phyloP scores from a whole-genome alignment of 2,797 vertebrate genomes.

The Sciurus carolinensis region DNA sequence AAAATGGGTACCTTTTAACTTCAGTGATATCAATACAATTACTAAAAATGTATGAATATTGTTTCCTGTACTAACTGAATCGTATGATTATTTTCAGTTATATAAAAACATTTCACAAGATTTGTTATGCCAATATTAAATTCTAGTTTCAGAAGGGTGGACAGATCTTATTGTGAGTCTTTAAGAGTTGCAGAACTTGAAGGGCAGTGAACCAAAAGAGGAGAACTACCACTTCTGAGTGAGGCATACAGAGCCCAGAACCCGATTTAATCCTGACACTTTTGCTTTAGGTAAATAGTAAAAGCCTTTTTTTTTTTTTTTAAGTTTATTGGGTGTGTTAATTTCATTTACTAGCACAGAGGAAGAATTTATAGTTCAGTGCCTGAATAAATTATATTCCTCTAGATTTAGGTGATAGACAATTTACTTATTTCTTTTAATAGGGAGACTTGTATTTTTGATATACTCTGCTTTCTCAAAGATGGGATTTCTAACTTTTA shows the following conservation, averaged over 20 bases:
- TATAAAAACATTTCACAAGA: constrained; percentile 40
- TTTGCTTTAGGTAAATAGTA: neutral
- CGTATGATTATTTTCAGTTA: constrained; percentile 46
- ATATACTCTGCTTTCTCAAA: constrained; percentile 27
- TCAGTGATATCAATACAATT: neutral
- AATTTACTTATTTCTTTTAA: neutral
- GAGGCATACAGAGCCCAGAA: neutral
- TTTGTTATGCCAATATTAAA: neutral
- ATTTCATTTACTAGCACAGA: neutral
- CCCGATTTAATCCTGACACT: neutral
- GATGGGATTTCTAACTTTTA: neutral
- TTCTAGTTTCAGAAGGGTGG: neutral
- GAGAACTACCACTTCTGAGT: neutral
- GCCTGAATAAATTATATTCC: neutral
- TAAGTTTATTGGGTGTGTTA: neutral
- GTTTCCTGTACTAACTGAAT: constrained; percentile 42
- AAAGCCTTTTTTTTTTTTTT: neutral
- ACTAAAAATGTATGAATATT: constrained; percentile 22
- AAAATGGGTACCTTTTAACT: neutral
- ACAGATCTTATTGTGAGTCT: neutral
- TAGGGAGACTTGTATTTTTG: neutral
- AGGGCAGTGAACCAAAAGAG: neutral
- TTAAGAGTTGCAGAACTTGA: neutral
- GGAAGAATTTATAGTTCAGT: constrained; percentile 20
- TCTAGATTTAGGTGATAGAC: neutral